Evolutionary conservation across 2,888 invertebrate species (phyloP).

Genomic region (Ariolimax columbianus): DNA sequence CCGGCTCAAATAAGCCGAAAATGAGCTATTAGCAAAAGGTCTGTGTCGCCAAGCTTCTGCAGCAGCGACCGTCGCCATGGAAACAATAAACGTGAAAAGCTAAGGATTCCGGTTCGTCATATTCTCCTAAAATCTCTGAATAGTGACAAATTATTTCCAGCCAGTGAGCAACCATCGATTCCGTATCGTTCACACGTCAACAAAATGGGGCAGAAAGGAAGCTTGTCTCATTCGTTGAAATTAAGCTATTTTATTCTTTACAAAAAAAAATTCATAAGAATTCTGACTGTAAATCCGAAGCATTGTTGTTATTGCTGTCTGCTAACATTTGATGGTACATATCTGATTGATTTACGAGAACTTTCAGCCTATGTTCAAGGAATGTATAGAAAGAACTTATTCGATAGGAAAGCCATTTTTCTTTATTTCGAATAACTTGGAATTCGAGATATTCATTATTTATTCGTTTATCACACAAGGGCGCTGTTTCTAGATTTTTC

Average conservation of each 20-base stretch:
- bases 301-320: not conserved
- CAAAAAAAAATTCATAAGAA: conserved; percentile 18
- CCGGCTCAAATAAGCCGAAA: not conserved
- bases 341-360: not conserved
- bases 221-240: not conserved
- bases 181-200: conserved; percentile 7
- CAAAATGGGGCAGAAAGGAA: not conserved
- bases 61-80: conserved; percentile 36
- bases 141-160: conserved; percentile 35
- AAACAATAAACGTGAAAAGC: conserved; percentile 45
- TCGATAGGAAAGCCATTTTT: too few relatives aligned
- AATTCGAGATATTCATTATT: not conserved
- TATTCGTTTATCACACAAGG: too few relatives aligned
- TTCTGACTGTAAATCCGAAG: not conserved
- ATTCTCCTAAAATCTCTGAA: conserved; percentile 34
- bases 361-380: not conserved
- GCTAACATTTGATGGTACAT: conserved; percentile 3
- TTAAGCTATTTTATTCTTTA: conserved; percentile 13
- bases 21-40: not conserved
- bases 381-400: not conserved
- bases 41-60: conserved; percentile 22
- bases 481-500: too few relatives aligned
- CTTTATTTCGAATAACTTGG: not conserved
- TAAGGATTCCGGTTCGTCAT: conserved; percentile 46
- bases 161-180: conserved; percentile 34